phyloP scores from a whole-genome alignment of 2,888 invertebrate species.

The Odontothrips loti region DNA sequence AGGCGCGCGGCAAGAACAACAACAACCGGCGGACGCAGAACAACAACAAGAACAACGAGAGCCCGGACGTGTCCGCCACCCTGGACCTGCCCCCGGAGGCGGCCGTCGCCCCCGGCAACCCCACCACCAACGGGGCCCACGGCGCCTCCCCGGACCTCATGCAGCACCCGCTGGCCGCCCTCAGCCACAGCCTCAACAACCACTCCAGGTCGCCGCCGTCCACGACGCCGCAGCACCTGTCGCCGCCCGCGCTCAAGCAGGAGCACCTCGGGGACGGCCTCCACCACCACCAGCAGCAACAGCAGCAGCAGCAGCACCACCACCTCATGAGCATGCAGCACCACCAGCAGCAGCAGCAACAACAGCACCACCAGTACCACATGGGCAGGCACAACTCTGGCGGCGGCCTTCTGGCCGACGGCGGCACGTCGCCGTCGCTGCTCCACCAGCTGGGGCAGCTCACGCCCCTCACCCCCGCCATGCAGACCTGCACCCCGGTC shows the following conservation, averaged over 20 bases:
- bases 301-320: background rate
- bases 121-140: background rate
- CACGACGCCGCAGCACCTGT: background rate
- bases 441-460: conserved; percentile 54
- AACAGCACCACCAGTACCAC: background rate
- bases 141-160: conserved; percentile 1
- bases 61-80: background rate
- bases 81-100: conserved; percentile 6
- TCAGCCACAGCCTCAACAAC: conserved; percentile 8
- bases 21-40: conserved; percentile 15
- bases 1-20: conserved; percentile 6
- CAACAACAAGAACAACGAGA: conserved; percentile 13
- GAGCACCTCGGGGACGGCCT: conserved; percentile 15
- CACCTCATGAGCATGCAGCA: conserved; percentile 15
- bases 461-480: conserved; percentile 53
- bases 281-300: conserved; percentile 2
- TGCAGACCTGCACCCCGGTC: conserved; percentile 51
- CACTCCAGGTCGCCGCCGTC: conserved; percentile 16
- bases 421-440: conserved; percentile 49
- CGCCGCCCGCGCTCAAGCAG: background rate
- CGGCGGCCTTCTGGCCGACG: conserved; percentile 37
- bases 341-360: conserved; percentile 6
- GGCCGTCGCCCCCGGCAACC: background rate
- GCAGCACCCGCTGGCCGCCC: conserved; percentile 4
- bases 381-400: conserved; percentile 13